Percentiles rank a stretch among this genome's conserved stretches.
Conservation (phyloP, 2,888 invertebrate genomes). For the Chrysolina americana region DNA sequence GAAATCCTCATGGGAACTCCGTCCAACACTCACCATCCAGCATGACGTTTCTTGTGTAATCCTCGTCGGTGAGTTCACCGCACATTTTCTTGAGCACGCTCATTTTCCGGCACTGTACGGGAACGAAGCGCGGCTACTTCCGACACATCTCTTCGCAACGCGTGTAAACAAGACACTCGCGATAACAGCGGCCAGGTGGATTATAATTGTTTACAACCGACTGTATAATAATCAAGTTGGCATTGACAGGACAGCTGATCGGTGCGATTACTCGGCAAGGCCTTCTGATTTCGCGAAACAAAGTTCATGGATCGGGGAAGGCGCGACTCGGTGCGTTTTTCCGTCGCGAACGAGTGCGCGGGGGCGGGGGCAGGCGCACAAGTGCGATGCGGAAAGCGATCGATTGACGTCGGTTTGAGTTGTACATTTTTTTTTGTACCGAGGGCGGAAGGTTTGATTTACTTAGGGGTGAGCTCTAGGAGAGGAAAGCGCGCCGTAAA, state of each 20-base stretch:
- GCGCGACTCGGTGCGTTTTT: constrained; percentile 11
- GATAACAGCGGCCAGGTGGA: neutral
- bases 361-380: neutral
- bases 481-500: too few relatives aligned
- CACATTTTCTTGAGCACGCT: constrained; percentile 57
- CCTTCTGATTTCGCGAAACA: constrained; percentile 50
- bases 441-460: neutral
- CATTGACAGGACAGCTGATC: constrained; percentile 52
- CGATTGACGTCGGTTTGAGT: neutral
- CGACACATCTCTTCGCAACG: constrained; percentile 3
- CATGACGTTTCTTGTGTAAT: constrained; percentile 64
- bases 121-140: constrained; percentile 1
- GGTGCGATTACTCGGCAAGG: constrained; percentile 46
- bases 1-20: constrained; percentile 33
- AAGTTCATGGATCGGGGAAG: constrained; percentile 49
- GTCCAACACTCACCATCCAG: constrained; percentile 65
- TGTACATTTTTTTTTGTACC: neutral
- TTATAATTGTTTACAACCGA: constrained; percentile 15
- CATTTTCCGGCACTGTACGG: constrained; percentile 51
- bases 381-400: neutral
- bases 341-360: neutral
- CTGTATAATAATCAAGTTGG: constrained; percentile 37
- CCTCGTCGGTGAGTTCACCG: constrained; percentile 59
- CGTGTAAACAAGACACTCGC: neutral
- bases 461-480: too few relatives aligned